Evolutionary conservation across 2,797 vertebrate genomes (phyloP), one percentile per base, ranked within the genome.

Genomic region (Neomorphus geoffroyi): DNA sequence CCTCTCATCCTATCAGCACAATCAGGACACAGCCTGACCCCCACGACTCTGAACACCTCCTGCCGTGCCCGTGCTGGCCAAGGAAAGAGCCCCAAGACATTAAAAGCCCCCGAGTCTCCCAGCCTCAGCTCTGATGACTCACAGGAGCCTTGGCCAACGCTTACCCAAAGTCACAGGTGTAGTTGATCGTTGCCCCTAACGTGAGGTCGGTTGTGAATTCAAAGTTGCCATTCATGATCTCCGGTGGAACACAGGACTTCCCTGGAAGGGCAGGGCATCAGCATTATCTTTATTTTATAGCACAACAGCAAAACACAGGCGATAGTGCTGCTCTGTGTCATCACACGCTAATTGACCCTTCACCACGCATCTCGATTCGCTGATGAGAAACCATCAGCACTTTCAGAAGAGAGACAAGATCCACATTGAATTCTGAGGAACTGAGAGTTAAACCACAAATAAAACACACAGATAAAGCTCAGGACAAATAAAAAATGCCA

Each of bases 121-220:
- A 48, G 37, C 28, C 41, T 27, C 4, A 0, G 10, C 73, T 58
- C 60, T 4, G 0, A 3, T 1, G 5, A 8, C 35, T 35, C 35
- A 26, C 53, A 5, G 58, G 28, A 72, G 45, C 51, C n/a, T 2
- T 8, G 6, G 17, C 30, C 28, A n/a, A 10, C 7, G 1, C 94
- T 72, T 11, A 95, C 95, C 95, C 95, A 0, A 0, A 0, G 2
- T 79, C 1, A 18, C 95, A 96, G 39, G 2, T 65, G 82, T 19
- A 87, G 46, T 9, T 79, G 18, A 94, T 5, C 0, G 32, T 91
- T 0, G 13, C 62, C 43, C 92, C 95, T 0, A 96, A 28, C 14
- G 4, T n/a, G 45, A 95, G 71, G 43, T 93, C 1, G 0, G 45
- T 85, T 0, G 0, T 1, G 22, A 1, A 2, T 1, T 53, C 0